Evolutionary conservation across 2,797 vertebrate genomes (phyloP), one percentile per base, ranked within the genome.

Genomic region (Tapirus indicus): DNA sequence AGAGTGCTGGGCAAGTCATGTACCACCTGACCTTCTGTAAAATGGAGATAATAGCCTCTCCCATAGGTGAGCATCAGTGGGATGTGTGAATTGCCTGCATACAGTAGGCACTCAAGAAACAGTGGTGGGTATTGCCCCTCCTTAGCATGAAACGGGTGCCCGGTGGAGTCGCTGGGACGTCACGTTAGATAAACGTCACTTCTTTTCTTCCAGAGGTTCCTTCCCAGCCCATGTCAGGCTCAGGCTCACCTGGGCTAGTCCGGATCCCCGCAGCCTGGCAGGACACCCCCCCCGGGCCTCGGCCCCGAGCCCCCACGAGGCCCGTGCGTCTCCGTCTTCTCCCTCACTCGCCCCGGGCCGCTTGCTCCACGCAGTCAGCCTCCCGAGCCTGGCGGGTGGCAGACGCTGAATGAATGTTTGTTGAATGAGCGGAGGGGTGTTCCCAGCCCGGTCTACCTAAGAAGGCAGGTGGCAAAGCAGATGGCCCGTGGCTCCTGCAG

Each of bases 401-500:
- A 64, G 84, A 47, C 29, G 0, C 79, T 75, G 95, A 47, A 23
- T 32, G 87, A 75, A 1, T 6, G 72, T 82, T 35, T 38, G 41
- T n/a, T 66, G 78, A 69, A 20, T 85, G 93, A 92, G 64, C 25
- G 79, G 89, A 25, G 27, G 54, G 74, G 44, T 4, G 9, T 11
- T 60, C 78, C 85, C 86, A 7, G 60, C 69, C 86, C 5, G 0
- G 56, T 23, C 84, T 52, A 92, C 93, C 95, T 96, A 13, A 41
- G 82, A 23, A 72, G 87, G 94, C 94, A 97, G 96, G 96, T 85
- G 95, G 91, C n/a, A 8, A 10, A 74, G 23, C 97, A 96, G 95
- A 87, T 79, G 96, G 87, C 32, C 60, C 11, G 1, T 5, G 38
- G 91, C 91, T 82, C 89, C 93, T 6, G 68, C 0, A 7, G 12